Base-by-base conservation (phyloP, 2,113 vertebrate species). In the Nibea albiflora region DNA sequence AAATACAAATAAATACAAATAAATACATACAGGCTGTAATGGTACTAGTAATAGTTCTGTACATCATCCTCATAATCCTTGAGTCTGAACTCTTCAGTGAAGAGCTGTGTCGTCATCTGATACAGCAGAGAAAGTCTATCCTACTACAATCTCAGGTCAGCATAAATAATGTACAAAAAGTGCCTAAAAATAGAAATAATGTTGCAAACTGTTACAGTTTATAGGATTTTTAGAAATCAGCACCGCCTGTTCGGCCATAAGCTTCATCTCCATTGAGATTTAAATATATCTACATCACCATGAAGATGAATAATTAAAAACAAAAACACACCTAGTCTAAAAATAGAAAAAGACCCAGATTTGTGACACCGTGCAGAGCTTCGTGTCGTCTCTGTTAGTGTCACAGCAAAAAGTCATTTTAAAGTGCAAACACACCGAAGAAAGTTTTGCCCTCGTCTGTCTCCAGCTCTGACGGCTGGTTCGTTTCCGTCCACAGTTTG, bases 361-460 rank as follows among this genome's bases (percentile, higher is more conserved):
- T 2, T 0, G 14, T 52, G 76, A 47, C 68, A 31, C 76, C 16
- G 26, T 66, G 49, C 24, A 46, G 61, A 73, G 50, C 4, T 72
- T 54, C 24, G 53, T 20, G 11, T 53, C 56, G 2, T 24, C 4
- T 42, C 14, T 10, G 4, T 69, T 56, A 24, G 50, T 31, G 26
- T 76, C 67, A 26, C 53, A 64, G 14, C 52, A 49, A 35, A n/a
- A 14, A 39, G 16, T 74, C 28, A 0, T 17, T n/a, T 94, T 53
- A 96, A 52, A 95, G 86, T 31, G 93, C 92, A 65, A 96, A 95
- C 2, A 89, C 93, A 0, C 95, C 95, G 11, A 96, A 96, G 66
- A 95, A 96, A 0, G 91, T 95, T 47, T 91, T 90, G 15, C 95
- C 93, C 0, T 88, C 80, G 0, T 91, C 90, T 0, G 62, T 80